Evolutionary conservation across 2,888 invertebrate genomes (phyloP).

Genomic region (Doris montereyensis): DNA sequence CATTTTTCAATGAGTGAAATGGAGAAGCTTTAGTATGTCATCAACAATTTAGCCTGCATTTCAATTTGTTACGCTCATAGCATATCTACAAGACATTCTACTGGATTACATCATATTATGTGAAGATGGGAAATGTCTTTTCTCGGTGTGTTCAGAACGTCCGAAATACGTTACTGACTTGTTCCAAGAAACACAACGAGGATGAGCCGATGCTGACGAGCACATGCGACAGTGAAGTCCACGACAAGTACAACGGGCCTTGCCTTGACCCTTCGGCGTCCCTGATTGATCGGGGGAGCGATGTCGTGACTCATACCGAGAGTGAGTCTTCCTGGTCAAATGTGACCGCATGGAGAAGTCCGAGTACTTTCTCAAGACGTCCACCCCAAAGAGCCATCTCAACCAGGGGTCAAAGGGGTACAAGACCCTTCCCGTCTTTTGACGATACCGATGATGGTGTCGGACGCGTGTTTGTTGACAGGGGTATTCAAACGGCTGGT

Average conservation of each 20-base stretch:
- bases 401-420: not conserved
- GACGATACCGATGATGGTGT: not conserved
- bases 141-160: slow-evolving; percentile 40
- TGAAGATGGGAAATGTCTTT: slow-evolving; percentile 38
- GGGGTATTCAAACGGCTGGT: no score
- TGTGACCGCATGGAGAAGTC: no score
- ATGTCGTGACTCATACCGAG: no score
- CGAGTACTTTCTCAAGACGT: not conserved
- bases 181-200: slow-evolving; percentile 31
- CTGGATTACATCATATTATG: not conserved
- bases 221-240: slow-evolving; percentile 32
- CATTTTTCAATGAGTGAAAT: no score
- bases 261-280: not conserved
- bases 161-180: slow-evolving; percentile 25
- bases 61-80: no score
- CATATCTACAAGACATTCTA: no score
- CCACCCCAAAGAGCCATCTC: not conserved
- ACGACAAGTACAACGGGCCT: slow-evolving; percentile 34
- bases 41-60: no score
- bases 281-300: not conserved
- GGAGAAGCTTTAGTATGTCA: no score
- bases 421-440: not conserved
- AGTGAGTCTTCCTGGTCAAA: no score
- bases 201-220: slow-evolving; percentile 38
- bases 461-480: not conserved